These are phyloP conservation scores for Leuciscus waleckii DNA, from an alignment of 2,797 vertebrate species.

Conservation along the genomic window DNA sequence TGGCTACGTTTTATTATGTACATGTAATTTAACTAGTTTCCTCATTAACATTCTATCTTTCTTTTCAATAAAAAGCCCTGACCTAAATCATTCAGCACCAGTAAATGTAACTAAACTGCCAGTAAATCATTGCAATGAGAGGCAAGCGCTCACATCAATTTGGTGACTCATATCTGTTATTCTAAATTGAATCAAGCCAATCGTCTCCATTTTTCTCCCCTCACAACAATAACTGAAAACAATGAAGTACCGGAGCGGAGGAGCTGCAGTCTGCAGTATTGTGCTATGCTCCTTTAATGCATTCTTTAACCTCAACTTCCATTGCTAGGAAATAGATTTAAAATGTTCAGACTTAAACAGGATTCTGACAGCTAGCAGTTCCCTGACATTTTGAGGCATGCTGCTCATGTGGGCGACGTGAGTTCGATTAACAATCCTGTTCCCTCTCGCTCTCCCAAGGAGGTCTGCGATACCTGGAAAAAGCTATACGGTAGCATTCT, in stretches of 20 bases:
- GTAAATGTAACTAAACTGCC: constrained; percentile 6
- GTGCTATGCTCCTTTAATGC: constrained; percentile 36
- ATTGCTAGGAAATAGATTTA: constrained; percentile 20
- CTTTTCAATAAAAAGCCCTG: constrained; percentile 16
- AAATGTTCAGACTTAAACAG: constrained; percentile 3
- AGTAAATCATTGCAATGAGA: constrained; percentile 30
- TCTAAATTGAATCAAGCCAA: constrained; percentile 50
- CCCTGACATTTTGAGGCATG: constrained; percentile 5
- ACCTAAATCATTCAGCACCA: not conserved
- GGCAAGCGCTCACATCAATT: constrained; percentile 44
- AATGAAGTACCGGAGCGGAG: constrained; percentile 19
- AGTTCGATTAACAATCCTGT: constrained; percentile 16
- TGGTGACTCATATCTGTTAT: constrained; percentile 47
- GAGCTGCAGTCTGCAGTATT: constrained; percentile 4
- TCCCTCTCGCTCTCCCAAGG: not conserved
- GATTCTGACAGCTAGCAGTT: constrained; percentile 33
- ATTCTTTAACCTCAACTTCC: constrained; percentile 25
- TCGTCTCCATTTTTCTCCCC: constrained; percentile 35
- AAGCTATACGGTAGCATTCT: not conserved
- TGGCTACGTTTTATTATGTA: not conserved
- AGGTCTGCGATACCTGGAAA: not conserved
- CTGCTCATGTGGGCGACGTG: not conserved
- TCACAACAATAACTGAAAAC: constrained; percentile 35
- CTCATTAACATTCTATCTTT: constrained; percentile 2
- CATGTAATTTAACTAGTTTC: constrained; percentile 16